These are phyloP conservation scores for Procavia capensis DNA, from an alignment of 2,113 vertebrate genomes.

Conservation along the genomic window DNA sequence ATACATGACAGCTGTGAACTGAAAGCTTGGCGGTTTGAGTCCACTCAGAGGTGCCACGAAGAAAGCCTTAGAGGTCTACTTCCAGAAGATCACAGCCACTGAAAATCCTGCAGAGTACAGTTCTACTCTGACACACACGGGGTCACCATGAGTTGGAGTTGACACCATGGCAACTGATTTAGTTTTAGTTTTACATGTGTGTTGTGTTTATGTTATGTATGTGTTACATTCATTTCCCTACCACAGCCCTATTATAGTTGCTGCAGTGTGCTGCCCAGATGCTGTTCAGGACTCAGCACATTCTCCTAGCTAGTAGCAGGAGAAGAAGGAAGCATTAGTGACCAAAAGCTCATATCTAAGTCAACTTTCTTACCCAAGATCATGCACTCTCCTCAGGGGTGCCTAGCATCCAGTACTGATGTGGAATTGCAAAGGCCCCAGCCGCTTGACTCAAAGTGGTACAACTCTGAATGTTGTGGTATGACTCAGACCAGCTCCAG, in stretches of 20 bases:
- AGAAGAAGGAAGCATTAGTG: neutral
- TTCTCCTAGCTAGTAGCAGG: neutral
- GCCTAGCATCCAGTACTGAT: neutral
- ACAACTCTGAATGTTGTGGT: neutral
- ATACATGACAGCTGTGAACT: too few relatives aligned
- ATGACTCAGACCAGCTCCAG: neutral
- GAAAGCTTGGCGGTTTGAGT: too few relatives aligned
- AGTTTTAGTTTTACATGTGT: too few relatives aligned
- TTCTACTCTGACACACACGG: too few relatives aligned
- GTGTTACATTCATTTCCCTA: neutral
- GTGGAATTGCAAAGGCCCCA: neutral
- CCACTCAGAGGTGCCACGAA: too few relatives aligned
- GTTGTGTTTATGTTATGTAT: neutral
- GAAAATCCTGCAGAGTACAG: too few relatives aligned
- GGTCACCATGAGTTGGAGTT: too few relatives aligned
- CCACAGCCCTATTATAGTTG: neutral
- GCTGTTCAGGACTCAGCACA: neutral
- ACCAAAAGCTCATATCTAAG: too few relatives aligned
- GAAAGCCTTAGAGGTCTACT: too few relatives aligned
- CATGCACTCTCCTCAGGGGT: neutral
- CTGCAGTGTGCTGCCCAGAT: too few relatives aligned
- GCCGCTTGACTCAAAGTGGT: neutral
- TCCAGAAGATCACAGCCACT: too few relatives aligned
- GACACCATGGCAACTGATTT: too few relatives aligned
- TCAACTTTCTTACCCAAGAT: neutral